A percentile compares a stretch with the other conserved stretches of the same genome.
Evolutionary conservation across 1,140 invertebrate genomes (phyloP).

Genomic region (Stegodyphus dumicola): DNA sequence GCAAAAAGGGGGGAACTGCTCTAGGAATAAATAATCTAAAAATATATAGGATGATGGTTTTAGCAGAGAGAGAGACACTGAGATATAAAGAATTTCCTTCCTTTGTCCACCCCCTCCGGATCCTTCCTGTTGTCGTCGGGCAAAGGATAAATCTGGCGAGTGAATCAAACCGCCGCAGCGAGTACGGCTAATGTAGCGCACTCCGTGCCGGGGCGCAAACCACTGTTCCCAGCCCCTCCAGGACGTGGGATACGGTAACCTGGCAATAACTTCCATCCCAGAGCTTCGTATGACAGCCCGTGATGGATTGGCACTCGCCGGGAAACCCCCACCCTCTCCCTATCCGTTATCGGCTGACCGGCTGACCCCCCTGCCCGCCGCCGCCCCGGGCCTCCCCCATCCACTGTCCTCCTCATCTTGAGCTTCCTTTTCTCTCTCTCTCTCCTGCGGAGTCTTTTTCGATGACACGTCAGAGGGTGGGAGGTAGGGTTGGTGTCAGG

Average conservation of each 20-base stretch:
- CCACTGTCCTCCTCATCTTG: background rate
- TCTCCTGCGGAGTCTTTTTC: background rate
- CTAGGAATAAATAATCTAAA: background rate
- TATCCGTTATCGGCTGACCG: background rate
- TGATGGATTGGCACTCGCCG: slow-evolving; percentile 45
- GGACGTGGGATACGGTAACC: slow-evolving; percentile 22
- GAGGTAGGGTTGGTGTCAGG: too few species aligned
- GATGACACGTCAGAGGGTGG: too few species aligned
- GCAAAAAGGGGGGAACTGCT: background rate
- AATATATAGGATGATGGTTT: background rate
- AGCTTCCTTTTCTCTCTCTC: slow-evolving; percentile 2
- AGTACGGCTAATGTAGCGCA: slow-evolving; percentile 33
- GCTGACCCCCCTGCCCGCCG: slow-evolving; percentile 9
- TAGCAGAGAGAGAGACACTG: background rate
- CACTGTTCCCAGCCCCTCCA: slow-evolving; percentile 18
- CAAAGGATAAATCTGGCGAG: background rate
- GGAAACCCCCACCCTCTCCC: background rate
- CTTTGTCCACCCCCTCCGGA: background rate
- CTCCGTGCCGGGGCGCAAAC: background rate
- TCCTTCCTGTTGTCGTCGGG: background rate
- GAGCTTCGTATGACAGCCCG: slow-evolving; percentile 36
- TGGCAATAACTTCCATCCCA: slow-evolving; percentile 50
- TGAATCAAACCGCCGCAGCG: background rate
- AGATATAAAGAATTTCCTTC: too few species aligned
- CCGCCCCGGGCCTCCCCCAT: background rate